Evolutionary conservation across 2,888 invertebrate species (phyloP).

Genomic region (Amorpha juglandis): DNA sequence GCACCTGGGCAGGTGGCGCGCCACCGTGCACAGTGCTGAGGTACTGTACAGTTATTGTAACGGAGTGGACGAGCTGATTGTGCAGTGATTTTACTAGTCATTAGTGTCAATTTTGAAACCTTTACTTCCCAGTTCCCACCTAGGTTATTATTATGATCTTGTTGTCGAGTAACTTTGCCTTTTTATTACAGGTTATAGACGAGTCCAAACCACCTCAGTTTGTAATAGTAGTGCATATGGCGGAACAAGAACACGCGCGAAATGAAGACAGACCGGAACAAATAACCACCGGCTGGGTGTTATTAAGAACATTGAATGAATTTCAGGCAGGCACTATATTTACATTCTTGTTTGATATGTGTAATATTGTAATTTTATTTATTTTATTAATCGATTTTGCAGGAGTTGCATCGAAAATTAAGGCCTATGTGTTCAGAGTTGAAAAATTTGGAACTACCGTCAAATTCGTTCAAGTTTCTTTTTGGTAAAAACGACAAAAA

Average conservation of each 20-base stretch:
- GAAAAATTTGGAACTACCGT: slow-evolving; percentile 92
- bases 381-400: slow-evolving; percentile 57
- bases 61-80: too few species aligned
- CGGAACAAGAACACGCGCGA: slow-evolving; percentile 82
- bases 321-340: slow-evolving; percentile 76
- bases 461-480: slow-evolving; percentile 90
- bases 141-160: too few species aligned
- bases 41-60: slow-evolving; percentile 61
- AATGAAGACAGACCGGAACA: slow-evolving; percentile 79
- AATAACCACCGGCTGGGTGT: slow-evolving; percentile 80
- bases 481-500: slow-evolving; percentile 93
- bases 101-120: too few species aligned
- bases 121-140: too few species aligned
- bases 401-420: slow-evolving; percentile 93
- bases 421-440: slow-evolving; percentile 92
- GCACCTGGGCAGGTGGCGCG: slow-evolving; percentile 94
- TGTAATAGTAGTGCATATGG: slow-evolving; percentile 92
- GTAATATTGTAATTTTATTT: background rate
- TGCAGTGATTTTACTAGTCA: too few species aligned
- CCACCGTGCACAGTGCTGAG: slow-evolving; percentile 92
- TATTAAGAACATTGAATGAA: slow-evolving; percentile 84
- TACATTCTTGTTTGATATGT: background rate
- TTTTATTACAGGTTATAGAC: slow-evolving; percentile 79
- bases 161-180: too few species aligned
- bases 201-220: slow-evolving; percentile 89